phyloP scores from a whole-genome alignment of 2,888 invertebrate genomes.

The Dione vanillae region DNA sequence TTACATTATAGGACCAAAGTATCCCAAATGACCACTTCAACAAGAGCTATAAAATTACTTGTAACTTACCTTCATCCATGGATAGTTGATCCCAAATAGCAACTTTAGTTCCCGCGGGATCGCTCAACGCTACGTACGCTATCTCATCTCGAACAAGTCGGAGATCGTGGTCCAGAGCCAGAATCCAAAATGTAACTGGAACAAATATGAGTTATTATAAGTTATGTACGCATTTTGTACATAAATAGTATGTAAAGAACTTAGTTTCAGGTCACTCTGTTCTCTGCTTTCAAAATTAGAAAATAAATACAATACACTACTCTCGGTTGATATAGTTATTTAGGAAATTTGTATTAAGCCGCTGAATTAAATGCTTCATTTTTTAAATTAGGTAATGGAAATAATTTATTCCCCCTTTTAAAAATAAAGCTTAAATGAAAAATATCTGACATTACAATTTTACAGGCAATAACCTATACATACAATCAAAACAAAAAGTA shows the following conservation, averaged over 20 bases:
- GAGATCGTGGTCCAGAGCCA: conserved; percentile 86
- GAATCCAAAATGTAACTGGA: conserved; percentile 87
- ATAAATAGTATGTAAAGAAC: no score
- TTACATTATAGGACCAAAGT: not conserved
- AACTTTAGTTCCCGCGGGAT: conserved; percentile 86
- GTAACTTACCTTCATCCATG: conserved; percentile 84
- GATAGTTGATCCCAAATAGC: conserved; percentile 87
- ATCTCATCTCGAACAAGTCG: conserved; percentile 84
- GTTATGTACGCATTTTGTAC: no score
- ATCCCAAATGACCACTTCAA: conserved; percentile 10
- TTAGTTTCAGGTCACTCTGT: no score
- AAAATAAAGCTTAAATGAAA: no score
- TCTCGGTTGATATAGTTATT: no score
- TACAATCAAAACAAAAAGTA: conserved; percentile 26
- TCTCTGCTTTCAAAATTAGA: no score
- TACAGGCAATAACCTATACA: conserved; percentile 2
- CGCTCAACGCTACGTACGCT: conserved; percentile 85
- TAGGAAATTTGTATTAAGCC: no score
- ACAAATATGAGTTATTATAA: conserved; percentile 53
- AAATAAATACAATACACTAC: no score
- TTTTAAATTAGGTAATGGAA: no score
- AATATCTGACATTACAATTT: not conserved
- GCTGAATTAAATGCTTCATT: no score
- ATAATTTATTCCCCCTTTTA: no score
- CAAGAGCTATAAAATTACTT: conserved; percentile 14